Evolutionary conservation across 2,888 invertebrate genomes (phyloP).

Genomic region (Macaria notata): DNA sequence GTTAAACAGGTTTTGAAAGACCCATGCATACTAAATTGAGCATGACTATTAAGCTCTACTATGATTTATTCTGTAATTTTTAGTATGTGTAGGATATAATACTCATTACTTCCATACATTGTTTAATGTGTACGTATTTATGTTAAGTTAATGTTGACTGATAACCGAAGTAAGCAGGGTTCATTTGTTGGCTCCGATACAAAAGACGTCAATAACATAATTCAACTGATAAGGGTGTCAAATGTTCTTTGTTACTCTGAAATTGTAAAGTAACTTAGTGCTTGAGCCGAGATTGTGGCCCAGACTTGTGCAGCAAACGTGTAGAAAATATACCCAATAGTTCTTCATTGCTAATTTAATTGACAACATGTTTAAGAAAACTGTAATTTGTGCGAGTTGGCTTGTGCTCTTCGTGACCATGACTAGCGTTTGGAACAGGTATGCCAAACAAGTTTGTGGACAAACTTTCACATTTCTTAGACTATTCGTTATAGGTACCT

Average conservation of each 20-base stretch:
- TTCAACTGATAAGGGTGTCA: slow-evolving; percentile 60
- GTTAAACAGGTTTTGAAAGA: too few species aligned
- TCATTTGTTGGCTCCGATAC: slow-evolving; percentile 33
- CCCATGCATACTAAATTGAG: too few species aligned
- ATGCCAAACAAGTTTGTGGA: background rate
- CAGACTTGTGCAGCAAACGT: slow-evolving; percentile 14
- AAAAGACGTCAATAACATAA: slow-evolving; percentile 61
- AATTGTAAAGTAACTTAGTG: slow-evolving; percentile 6
- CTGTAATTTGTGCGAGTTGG: slow-evolving; percentile 17
- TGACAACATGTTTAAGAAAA: slow-evolving; percentile 15
- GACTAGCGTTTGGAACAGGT: slow-evolving; percentile 24
- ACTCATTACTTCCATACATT: too few species aligned
- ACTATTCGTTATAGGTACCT: too few species aligned
- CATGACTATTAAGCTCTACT: too few species aligned
- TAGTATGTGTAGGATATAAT: too few species aligned
- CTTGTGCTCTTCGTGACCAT: slow-evolving; percentile 17
- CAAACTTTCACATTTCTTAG: too few species aligned
- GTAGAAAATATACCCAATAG: background rate
- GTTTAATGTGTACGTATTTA: background rate
- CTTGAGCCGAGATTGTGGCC: slow-evolving; percentile 1
- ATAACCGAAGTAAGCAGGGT: slow-evolving; percentile 26
- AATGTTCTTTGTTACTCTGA: slow-evolving; percentile 49
- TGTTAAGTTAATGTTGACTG: slow-evolving; percentile 20
- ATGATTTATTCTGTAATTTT: too few species aligned
- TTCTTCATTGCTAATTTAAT: background rate